Percentiles rank a stretch among this genome's conserved stretches.
Conservation (phyloP, 2,797 vertebrate species). For the Paguma larvata region DNA sequence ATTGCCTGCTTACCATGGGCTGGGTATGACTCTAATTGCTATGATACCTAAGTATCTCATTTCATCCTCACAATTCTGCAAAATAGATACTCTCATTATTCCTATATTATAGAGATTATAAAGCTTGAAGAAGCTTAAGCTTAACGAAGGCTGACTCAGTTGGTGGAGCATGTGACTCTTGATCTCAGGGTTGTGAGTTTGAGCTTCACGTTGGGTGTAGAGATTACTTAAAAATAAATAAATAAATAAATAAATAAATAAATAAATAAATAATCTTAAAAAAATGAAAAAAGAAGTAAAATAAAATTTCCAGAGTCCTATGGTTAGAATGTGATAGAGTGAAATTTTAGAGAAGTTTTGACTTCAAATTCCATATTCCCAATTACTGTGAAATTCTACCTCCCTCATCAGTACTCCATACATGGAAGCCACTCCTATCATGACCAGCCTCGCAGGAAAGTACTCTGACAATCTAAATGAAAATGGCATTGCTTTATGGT, state of each 20-base stretch:
- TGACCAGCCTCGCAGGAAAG: not conserved
- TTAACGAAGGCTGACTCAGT: too few species aligned
- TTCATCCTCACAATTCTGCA: not conserved
- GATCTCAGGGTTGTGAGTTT: too few species aligned
- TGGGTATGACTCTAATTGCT: not conserved
- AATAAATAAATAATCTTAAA: too few species aligned
- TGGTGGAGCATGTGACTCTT: too few species aligned
- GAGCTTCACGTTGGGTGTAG: too few species aligned
- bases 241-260: too few species aligned
- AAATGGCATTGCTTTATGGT: not conserved
- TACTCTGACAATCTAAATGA: not conserved
- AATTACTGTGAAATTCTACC: not conserved
- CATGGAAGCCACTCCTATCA: not conserved
- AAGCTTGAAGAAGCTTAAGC: not conserved
- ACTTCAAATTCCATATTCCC: not conserved
- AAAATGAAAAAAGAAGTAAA: not conserved
- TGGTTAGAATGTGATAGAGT: not conserved
- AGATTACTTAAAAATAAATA: too few species aligned
- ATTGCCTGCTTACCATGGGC: not conserved
- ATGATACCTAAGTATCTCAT: not conserved
- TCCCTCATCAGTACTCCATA: not conserved
- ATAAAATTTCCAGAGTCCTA: not conserved
- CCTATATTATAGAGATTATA: not conserved
- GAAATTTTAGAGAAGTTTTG: not conserved
- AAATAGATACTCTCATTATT: not conserved